These are phyloP conservation scores for Leptosomus discolor DNA, from an alignment of 2,113 vertebrate genomes.

Conservation along the genomic window DNA sequence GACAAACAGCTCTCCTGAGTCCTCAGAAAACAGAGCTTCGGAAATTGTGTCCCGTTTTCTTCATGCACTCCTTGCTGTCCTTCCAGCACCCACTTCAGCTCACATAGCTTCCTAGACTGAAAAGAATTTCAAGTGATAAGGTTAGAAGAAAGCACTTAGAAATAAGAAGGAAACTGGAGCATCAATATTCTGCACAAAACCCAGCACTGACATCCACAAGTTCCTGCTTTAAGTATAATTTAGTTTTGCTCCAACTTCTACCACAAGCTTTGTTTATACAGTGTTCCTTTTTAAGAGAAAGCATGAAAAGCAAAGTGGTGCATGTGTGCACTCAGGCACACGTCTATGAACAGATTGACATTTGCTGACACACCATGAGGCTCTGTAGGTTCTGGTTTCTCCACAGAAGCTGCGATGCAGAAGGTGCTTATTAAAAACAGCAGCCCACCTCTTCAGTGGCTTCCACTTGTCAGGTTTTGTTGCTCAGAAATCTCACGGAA, in stretches of 20 bases:
- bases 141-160: not conserved
- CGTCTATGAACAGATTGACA: not conserved
- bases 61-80: not conserved
- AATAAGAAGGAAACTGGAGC: not conserved
- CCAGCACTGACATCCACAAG: not conserved
- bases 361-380: not conserved
- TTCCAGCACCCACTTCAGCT: not conserved
- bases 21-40: not conserved
- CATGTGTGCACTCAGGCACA: not conserved
- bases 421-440: slow-evolving; percentile 48
- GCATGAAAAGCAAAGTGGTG: not conserved
- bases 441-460: not conserved
- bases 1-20: not conserved
- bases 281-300: not conserved
- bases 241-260: not conserved
- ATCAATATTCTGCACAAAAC: not conserved
- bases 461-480: slow-evolving; percentile 16
- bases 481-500: slow-evolving; percentile 45
- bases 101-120: not conserved
- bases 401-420: not conserved
- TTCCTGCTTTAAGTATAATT: not conserved
- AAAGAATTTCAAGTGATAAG: not conserved
- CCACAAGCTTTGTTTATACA: not conserved
- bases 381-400: not conserved
- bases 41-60: not conserved